phyloP scores from a whole-genome alignment of 2,113 vertebrate species.

The Hirundichthys speculiger region DNA sequence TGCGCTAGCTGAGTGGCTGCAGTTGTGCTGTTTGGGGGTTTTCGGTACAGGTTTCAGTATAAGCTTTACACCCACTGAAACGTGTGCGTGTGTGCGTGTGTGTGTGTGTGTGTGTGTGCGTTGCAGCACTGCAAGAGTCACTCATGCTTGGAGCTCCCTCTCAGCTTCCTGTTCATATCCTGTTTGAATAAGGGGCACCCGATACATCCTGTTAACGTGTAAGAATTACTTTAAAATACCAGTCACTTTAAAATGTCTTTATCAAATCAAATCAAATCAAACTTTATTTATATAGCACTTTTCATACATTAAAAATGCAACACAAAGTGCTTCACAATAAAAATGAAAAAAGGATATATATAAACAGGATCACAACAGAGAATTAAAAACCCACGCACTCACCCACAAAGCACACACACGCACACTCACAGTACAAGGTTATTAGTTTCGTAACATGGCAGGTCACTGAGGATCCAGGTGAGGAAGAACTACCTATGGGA shows the following conservation, averaged over 20 bases:
- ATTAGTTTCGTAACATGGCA: too few species aligned
- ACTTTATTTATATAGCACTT: too few species aligned
- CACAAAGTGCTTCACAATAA: too few species aligned
- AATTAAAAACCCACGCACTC: too few species aligned
- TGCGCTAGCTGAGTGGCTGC: constrained; percentile 24
- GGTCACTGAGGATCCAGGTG: too few species aligned
- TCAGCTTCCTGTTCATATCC: constrained; percentile 64
- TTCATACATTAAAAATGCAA: too few species aligned
- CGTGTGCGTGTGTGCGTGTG: constrained; percentile 30
- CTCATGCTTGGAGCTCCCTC: constrained; percentile 55
- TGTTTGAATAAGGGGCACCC: constrained; percentile 30
- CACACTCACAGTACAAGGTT: too few species aligned
- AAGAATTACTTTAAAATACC: not conserved
- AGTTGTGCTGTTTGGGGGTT: constrained; percentile 50
- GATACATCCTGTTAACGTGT: constrained; percentile 27
- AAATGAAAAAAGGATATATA: too few species aligned
- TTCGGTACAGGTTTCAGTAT: constrained; percentile 49
- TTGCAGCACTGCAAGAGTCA: constrained; percentile 51
- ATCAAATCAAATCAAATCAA: too few species aligned
- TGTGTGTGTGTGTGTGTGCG: constrained; percentile 33
- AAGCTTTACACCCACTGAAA: constrained; percentile 20
- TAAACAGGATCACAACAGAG: too few species aligned
- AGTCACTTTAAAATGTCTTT: not conserved
- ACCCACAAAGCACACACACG: too few species aligned
- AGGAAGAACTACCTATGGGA: too few species aligned